phyloP scores from a whole-genome alignment of 2,888 invertebrate genomes.

The Vannuccia rotundouncinata region DNA sequence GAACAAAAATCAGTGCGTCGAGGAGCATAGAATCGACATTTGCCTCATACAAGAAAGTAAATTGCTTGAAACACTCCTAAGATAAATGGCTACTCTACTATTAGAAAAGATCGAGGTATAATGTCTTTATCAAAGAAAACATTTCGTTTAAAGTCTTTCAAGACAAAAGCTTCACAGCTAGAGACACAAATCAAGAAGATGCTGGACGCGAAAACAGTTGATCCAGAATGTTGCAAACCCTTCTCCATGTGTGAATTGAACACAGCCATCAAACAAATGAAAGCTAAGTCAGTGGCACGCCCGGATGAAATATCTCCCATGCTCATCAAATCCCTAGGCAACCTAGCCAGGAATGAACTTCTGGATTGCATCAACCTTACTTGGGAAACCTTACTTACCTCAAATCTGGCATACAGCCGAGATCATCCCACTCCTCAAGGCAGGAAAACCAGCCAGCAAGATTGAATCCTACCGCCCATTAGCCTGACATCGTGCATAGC shows the following conservation, averaged over 20 bases:
- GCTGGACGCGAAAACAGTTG: neutral
- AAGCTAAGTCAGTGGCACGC: neutral
- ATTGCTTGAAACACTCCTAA: neutral
- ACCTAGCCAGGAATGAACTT: neutral
- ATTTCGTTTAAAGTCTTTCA: no score
- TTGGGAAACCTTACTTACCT: neutral
- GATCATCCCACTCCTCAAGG: neutral
- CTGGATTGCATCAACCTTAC: neutral
- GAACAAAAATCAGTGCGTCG: neutral
- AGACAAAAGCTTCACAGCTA: no score
- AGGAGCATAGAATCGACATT: neutral
- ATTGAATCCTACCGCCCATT: slow-evolving; percentile 7
- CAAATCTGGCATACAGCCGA: neutral
- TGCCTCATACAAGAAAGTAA: neutral
- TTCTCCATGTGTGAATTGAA: neutral
- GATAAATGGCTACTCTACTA: neutral
- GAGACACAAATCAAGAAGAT: neutral
- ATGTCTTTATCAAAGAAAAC: neutral
- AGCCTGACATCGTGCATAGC: slow-evolving; percentile 6
- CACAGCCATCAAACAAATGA: neutral
- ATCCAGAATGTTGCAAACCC: neutral
- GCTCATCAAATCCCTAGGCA: slow-evolving; percentile 3
- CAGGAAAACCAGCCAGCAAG: neutral
- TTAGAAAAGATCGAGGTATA: neutral
- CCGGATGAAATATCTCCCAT: slow-evolving; percentile 10